phyloP scores from a whole-genome alignment of 1,140 invertebrate species.

The Trichomalopsis sarcophagae region DNA sequence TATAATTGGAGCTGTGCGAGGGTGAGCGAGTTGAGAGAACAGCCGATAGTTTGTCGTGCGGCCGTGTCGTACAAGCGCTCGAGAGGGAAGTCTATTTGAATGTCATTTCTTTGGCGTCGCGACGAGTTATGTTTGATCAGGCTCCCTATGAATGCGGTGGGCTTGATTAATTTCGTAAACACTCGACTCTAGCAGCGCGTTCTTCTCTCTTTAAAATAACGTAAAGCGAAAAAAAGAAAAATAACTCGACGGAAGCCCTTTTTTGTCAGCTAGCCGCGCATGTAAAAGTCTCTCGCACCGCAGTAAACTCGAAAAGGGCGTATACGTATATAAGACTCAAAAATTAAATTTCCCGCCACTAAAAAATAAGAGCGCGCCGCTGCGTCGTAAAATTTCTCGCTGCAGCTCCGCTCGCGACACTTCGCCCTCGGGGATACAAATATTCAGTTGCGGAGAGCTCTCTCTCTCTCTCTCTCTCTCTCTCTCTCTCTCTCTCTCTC shows the following conservation, averaged over 20 bases:
- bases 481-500: not conserved
- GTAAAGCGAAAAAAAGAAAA: not conserved
- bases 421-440: not conserved
- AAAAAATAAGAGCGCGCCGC: not conserved
- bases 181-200: too few relatives aligned
- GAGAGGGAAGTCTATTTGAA: not conserved
- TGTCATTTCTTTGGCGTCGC: not conserved
- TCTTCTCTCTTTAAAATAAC: too few relatives aligned
- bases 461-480: not conserved
- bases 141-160: too few relatives aligned
- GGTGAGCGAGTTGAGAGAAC: not conserved
- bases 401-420: not conserved
- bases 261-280: not conserved
- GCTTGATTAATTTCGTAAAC: not conserved
- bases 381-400: not conserved
- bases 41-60: conserved; percentile 6
- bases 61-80: not conserved
- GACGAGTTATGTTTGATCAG: not conserved
- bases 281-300: not conserved
- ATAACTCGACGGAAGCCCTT: not conserved
- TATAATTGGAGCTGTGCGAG: not conserved
- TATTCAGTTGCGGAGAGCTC: not conserved
- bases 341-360: not conserved
- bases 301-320: too few relatives aligned
- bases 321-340: not conserved